These are phyloP conservation scores for Drosophila navojoa DNA, from an alignment of 1,140 invertebrate species.

Conservation along the genomic window DNA sequence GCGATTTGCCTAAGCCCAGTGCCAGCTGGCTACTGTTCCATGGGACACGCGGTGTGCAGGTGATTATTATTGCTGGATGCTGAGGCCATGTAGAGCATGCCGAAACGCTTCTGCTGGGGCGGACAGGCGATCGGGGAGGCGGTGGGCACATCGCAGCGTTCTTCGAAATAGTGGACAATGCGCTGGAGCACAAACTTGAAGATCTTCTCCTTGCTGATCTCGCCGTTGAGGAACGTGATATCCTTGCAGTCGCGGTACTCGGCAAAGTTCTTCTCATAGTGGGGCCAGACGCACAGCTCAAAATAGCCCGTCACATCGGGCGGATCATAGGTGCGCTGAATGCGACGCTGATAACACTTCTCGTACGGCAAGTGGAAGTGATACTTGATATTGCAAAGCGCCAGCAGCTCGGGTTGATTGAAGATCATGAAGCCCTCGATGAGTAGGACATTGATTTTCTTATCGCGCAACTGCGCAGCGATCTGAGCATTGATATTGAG, in stretches of 20 bases:
- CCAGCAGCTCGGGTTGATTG: constrained; percentile 87
- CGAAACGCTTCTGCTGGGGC: constrained; percentile 75
- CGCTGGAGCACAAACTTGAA: constrained; percentile 78
- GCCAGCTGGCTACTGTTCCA: constrained; percentile 66
- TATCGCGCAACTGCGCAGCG: constrained; percentile 65
- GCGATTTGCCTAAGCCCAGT: background rate
- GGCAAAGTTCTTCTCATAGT: constrained; percentile 85
- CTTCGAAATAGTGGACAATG: constrained; percentile 77
- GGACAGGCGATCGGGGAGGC: constrained; percentile 58
- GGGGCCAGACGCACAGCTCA: constrained; percentile 91
- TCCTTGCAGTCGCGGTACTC: constrained; percentile 80
- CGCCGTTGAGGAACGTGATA: constrained; percentile 79
- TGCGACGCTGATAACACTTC: constrained; percentile 87
- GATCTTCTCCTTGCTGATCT: constrained; percentile 75
- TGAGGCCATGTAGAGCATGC: constrained; percentile 64
- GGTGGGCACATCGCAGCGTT: constrained; percentile 67
- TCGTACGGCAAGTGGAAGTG: constrained; percentile 89
- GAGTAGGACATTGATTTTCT: constrained; percentile 86
- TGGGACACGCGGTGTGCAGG: constrained; percentile 66
- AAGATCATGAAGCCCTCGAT: constrained; percentile 91
- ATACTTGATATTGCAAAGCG: constrained; percentile 89
- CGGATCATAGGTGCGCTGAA: constrained; percentile 88
- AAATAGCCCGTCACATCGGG: constrained; percentile 92
- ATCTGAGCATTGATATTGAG: constrained; percentile 66
- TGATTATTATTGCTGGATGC: constrained; percentile 51